These are phyloP conservation scores for Electrophaes corylata DNA, from an alignment of 2,888 invertebrate species.

Conservation along the genomic window DNA sequence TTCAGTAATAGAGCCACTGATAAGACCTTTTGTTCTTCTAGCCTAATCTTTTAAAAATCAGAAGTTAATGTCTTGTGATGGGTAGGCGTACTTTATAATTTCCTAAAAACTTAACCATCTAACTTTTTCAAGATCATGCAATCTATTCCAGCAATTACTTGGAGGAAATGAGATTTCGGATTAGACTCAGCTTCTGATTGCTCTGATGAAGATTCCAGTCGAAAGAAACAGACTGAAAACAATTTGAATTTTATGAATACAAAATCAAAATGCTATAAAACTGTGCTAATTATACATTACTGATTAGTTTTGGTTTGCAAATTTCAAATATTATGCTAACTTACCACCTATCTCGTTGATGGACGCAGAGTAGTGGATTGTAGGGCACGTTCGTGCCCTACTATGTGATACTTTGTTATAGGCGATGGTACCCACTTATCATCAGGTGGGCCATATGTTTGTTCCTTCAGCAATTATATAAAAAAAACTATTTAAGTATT, in stretches of 20 bases:
- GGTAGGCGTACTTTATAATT: neutral
- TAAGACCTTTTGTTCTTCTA: too few relatives aligned
- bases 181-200: constrained; percentile 61
- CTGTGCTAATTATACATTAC: neutral
- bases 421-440: too few relatives aligned
- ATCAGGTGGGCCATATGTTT: too few relatives aligned
- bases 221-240: constrained; percentile 56
- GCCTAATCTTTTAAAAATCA: neutral
- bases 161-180: constrained; percentile 75
- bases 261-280: neutral
- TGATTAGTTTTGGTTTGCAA: too few relatives aligned
- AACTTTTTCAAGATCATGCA: constrained; percentile 24
- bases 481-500: too few relatives aligned
- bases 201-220: constrained; percentile 62
- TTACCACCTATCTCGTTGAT: too few relatives aligned
- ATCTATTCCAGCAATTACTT: constrained; percentile 70
- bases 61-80: neutral
- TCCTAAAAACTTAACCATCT: neutral
- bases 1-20: too few relatives aligned
- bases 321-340: too few relatives aligned
- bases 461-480: too few relatives aligned
- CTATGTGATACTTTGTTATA: too few relatives aligned
- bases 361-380: too few relatives aligned
- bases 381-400: too few relatives aligned
- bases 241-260: constrained; percentile 55